Conservation (phyloP, 2,113 vertebrate genomes). For the Pseudorasbora parva region DNA sequence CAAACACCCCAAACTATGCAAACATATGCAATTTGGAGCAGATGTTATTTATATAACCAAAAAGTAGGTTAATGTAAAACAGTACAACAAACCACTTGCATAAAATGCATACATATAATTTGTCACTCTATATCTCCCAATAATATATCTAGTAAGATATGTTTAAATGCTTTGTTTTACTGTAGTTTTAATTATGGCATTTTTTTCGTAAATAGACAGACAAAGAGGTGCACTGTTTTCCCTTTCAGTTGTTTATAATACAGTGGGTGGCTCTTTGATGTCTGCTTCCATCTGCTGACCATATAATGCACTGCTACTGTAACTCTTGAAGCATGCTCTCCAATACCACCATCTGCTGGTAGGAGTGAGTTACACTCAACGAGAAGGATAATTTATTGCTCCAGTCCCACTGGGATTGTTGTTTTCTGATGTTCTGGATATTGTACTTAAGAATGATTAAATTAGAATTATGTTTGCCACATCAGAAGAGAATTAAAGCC, state of each 20-base stretch:
- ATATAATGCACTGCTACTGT: background rate
- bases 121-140: no score
- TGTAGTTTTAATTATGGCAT: background rate
- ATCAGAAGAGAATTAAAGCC: constrained; percentile 4
- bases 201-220: background rate
- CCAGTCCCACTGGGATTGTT: background rate
- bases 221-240: background rate
- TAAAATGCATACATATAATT: no score
- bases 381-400: background rate
- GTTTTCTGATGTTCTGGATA: background rate
- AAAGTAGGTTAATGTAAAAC: no score
- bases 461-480: background rate
- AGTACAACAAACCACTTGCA: no score
- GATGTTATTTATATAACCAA: no score
- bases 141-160: background rate
- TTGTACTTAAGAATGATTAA: background rate
- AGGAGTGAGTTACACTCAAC: background rate
- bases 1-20: no score
- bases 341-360: constrained; percentile 33
- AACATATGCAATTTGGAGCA: no score
- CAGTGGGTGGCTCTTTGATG: background rate
- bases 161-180: background rate
- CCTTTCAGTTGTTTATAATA: background rate
- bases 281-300: constrained; percentile 10
- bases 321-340: background rate